phyloP scores from a whole-genome alignment of 2,113 vertebrate genomes.

The Festucalex cinctus region DNA sequence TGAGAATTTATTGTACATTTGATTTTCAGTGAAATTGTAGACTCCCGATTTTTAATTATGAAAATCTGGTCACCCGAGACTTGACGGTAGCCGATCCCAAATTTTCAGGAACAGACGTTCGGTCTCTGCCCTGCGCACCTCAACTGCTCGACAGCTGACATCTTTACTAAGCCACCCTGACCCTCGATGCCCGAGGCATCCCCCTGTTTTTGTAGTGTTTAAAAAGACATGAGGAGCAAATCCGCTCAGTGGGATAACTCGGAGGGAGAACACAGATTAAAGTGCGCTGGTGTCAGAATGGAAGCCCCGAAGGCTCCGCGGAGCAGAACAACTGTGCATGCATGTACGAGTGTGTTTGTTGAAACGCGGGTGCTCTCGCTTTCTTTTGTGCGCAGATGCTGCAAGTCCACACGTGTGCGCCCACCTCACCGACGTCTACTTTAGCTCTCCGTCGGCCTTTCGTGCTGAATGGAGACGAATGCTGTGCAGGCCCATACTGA shows the following conservation, averaged over 20 bases:
- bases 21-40: too few relatives aligned
- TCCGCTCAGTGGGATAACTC: constrained; percentile 50
- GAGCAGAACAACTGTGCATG: constrained; percentile 25
- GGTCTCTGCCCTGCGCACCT: constrained; percentile 48
- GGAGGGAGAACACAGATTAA: constrained; percentile 54
- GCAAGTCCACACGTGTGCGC: constrained; percentile 59
- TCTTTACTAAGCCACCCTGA: constrained; percentile 58
- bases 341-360: not conserved
- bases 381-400: constrained; percentile 23
- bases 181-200: constrained; percentile 48
- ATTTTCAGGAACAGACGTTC: constrained; percentile 34
- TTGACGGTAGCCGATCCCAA: constrained; percentile 6
- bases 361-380: constrained; percentile 9
- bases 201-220: constrained; percentile 60
- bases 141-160: constrained; percentile 51
- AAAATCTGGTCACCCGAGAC: too few relatives aligned
- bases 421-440: constrained; percentile 48
- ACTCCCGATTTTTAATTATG: too few relatives aligned
- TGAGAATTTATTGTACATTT: too few relatives aligned
- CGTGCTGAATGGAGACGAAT: constrained; percentile 93
- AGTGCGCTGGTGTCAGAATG: constrained; percentile 47
- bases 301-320: constrained; percentile 48
- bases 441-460: constrained; percentile 41
- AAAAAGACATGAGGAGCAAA: constrained; percentile 58
- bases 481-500: constrained; percentile 86